Base-by-base conservation (phyloP, 2,888 invertebrate species). In the Laothoe populi region DNA sequence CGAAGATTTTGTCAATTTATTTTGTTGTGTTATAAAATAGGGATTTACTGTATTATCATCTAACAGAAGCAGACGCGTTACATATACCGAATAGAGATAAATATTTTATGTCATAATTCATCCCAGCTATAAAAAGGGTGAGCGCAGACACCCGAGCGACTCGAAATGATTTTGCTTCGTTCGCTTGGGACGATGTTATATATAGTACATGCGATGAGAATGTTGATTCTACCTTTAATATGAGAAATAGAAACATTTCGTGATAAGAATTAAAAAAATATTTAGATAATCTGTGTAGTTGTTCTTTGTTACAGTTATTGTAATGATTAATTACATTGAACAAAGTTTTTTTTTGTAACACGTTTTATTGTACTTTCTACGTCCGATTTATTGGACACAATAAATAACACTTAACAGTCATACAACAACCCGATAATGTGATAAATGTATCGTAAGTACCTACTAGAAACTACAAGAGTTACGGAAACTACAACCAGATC, bases 101-200 rank as follows among this genome's bases (percentile, higher is more conserved):
- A 89, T 88, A 89, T 89, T 89, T 89, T 87, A 89, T 88, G 82
- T 83, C 86, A 87, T 88, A 88, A 89, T 88, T 89, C 86, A 87
- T 82, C 84, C 73, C 74, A 70, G 82, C 86, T 79, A 86, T 87
- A 88, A 87, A 89, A 88, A 87, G 84, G 85, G 85, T 82, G 85
- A 79, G 78, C 79, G 79, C 75, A 82, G 79, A 82, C 82, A 76
- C 75, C 76, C 74, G 73, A 72, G 70, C 75, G 79, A 75, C 76
- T 79, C 73, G 79, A 76, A 82, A 87, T 84, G 81, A 84, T 87
- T 87, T 83, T 75, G 81, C 78, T 73, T 73, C 72, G 69, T 75
- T 79, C 77, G 73, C 75, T 68, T 70, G 80, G 83, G 81, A 81
- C 78, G 66, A 66, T 61, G 66, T 70, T 66, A 75, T 79, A 75